phyloP scores from a whole-genome alignment of 2,888 invertebrate genomes.

The Poecilobothrus nobilitatus region DNA sequence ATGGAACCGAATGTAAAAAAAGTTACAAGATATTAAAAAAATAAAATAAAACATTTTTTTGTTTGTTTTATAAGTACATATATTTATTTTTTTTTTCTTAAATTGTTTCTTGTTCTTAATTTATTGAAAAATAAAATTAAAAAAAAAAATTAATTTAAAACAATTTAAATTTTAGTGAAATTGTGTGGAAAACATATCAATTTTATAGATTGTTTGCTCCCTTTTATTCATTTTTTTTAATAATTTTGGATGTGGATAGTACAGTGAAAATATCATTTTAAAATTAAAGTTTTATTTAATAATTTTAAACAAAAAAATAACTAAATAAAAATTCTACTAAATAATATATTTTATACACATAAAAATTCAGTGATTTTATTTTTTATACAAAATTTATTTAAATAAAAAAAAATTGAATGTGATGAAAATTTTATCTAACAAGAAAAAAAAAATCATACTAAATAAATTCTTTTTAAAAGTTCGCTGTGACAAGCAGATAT shows the following conservation, averaged over 20 bases:
- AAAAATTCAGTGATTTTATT: neutral
- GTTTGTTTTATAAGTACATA: too few species aligned
- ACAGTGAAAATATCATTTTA: neutral
- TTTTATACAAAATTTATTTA: neutral
- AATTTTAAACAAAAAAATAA: neutral
- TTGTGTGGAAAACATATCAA: neutral
- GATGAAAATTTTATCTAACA: neutral
- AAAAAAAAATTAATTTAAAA: neutral
- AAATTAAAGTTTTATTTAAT: neutral
- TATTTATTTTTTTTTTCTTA: too few species aligned
- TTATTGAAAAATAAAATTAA: neutral
- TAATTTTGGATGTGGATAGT: too few species aligned
- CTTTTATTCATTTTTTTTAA: too few species aligned
- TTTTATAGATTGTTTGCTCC: neutral
- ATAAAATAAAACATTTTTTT: too few species aligned
- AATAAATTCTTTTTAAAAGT: neutral
- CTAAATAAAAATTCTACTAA: neutral
- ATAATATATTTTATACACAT: neutral
- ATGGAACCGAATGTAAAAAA: neutral
- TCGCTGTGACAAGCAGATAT: neutral
- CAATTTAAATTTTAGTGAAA: neutral
- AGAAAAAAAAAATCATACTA: neutral
- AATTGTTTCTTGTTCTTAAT: neutral
- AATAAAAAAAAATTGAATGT: neutral
- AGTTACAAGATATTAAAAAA: neutral